Percentiles rank a stretch among this genome's conserved stretches.
Conservation (phyloP, 2,113 vertebrate species). For the Recurvirostra avosetta region DNA sequence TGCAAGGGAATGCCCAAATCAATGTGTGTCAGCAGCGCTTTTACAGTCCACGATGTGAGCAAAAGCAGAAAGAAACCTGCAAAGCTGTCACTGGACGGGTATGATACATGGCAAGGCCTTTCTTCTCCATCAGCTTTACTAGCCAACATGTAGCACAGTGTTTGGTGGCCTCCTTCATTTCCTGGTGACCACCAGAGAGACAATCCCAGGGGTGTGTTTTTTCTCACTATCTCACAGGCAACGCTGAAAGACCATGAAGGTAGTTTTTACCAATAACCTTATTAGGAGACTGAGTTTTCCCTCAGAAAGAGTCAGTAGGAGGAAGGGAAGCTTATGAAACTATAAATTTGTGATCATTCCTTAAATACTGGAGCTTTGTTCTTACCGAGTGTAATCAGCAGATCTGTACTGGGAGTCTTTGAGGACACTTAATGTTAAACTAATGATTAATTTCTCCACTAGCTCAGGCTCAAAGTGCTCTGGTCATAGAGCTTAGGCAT, state of each 20-base stretch:
- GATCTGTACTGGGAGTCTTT: background rate
- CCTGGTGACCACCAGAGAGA: background rate
- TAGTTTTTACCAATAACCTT: background rate
- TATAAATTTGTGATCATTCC: background rate
- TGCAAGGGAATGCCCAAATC: constrained; percentile 60
- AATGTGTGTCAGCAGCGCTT: constrained; percentile 47
- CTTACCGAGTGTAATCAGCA: background rate
- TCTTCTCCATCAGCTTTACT: background rate
- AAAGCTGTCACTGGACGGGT: constrained; percentile 57
- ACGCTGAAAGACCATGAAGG: background rate
- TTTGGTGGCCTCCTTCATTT: background rate
- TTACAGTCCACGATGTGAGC: constrained; percentile 27
- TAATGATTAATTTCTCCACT: background rate
- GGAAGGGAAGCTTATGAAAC: background rate
- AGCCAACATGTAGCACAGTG: background rate
- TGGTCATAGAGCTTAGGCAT: background rate
- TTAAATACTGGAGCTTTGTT: background rate
- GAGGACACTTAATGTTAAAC: background rate
- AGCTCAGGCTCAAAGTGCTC: background rate
- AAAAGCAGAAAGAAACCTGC: constrained; percentile 40
- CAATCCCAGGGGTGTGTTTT: background rate
- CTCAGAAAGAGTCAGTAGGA: background rate
- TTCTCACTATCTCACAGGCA: background rate
- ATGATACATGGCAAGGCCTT: background rate
- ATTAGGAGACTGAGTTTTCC: background rate